Evolutionary conservation across 2,888 invertebrate species (phyloP), one percentile per base, ranked within the genome.

Genomic region (Falcaria lacertinaria): DNA sequence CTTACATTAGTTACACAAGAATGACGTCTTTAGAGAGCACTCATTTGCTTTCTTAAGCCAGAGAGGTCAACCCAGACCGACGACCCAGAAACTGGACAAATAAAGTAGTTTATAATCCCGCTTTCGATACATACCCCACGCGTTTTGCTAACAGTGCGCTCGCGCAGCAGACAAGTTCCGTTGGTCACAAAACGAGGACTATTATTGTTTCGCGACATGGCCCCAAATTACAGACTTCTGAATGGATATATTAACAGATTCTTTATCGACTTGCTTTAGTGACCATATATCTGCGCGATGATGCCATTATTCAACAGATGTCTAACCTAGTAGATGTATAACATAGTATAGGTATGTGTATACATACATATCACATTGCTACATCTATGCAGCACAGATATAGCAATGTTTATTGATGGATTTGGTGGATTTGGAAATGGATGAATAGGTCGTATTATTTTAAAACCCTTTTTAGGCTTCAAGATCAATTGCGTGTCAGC

Each of bases 11-110:
- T 14, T 25, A 15, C 15, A 22, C 25, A 22, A 25, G 28, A 37
- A 48, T 52, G 39, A 41, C 48, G 44, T 42, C 49, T 58, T 63
- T 71, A 60, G 64, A 57, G 55, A 64, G 55, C 62, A 52, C 54
- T 48, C 48, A 56, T 48, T 56, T 45, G 52, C 33, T 25, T 43
- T 37, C 39, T 53, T 61, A 58, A 64, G 55, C 67, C 60, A 66
- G 69, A 66, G 76, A 68, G 83, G 78, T 83, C 82, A 82, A 58
- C 53, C 43, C 64, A 74, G 84, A 80, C 66, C 82, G 80, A 77
- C 74, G 84, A 79, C 85, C 82, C 69, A 82, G 68, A 81, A 80
- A 80, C 62, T 52, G 66, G 57, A 62, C 64, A 65, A 64, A 66
- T 69, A 62, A 64, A 61, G 55, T 52, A 55, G 60, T 62, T 60